phyloP scores from a whole-genome alignment of 2,888 invertebrate genomes.

The Andrena praecox region DNA sequence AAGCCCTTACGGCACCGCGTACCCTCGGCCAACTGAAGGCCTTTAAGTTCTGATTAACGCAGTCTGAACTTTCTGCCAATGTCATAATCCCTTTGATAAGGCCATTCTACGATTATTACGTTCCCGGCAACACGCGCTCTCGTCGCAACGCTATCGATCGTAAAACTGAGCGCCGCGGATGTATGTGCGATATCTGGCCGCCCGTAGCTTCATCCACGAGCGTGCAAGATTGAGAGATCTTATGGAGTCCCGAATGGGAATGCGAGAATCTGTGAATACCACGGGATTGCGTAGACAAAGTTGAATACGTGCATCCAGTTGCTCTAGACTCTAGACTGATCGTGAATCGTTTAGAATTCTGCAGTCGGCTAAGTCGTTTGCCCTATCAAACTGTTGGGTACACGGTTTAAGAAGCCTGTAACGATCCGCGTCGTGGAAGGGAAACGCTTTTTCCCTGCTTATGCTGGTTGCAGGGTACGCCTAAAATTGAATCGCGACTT shows the following conservation, averaged over 20 bases:
- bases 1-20: slow-evolving; percentile 77
- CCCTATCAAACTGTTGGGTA: not conserved
- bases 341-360: not conserved
- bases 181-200: not conserved
- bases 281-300: not conserved
- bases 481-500: slow-evolving; percentile 70
- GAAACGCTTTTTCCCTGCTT: slow-evolving; percentile 29
- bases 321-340: not conserved
- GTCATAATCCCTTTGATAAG: slow-evolving; percentile 79
- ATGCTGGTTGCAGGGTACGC: slow-evolving; percentile 31
- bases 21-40: slow-evolving; percentile 72
- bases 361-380: not conserved
- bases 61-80: slow-evolving; percentile 73
- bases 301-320: not conserved
- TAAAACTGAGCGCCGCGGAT: not conserved
- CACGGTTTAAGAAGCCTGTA: not conserved
- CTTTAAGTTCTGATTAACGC: slow-evolving; percentile 82
- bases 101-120: slow-evolving; percentile 75
- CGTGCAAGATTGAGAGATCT: not conserved
- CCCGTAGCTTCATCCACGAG: not conserved
- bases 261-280: too few relatives aligned
- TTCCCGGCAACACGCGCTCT: slow-evolving; percentile 35
- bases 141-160: not conserved
- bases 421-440: not conserved
- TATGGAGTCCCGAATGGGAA: slow-evolving; percentile 4